Percentiles rank a stretch among this genome's conserved stretches.
Conservation (phyloP, 2,888 invertebrate genomes). For the Meiosimyza platycephala region DNA sequence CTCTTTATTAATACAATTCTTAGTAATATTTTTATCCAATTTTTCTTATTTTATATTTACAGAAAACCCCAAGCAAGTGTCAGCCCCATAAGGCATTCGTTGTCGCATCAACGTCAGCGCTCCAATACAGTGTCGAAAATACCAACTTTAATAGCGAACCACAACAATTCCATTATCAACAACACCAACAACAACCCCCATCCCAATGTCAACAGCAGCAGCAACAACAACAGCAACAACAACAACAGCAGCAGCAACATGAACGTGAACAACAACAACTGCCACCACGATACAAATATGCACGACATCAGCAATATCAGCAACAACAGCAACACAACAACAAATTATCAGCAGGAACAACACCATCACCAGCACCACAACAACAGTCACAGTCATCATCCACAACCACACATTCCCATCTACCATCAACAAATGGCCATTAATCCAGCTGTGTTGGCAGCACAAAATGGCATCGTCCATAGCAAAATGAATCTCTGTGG, state of each 20-base stretch:
- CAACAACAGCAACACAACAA: constrained; percentile 56
- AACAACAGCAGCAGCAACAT: constrained; percentile 44
- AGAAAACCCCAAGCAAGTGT: constrained; percentile 72
- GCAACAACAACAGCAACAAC: constrained; percentile 44
- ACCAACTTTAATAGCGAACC: constrained; percentile 64
- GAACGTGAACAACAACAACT: constrained; percentile 46
- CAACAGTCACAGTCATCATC: constrained; percentile 47
- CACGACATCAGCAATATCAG: constrained; percentile 56
- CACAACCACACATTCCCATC: constrained; percentile 69
- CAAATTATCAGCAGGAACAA: constrained; percentile 43
- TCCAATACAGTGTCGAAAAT: constrained; percentile 67
- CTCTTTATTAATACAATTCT: too few relatives aligned
- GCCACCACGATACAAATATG: constrained; percentile 46
- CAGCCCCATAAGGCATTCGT: constrained; percentile 64
- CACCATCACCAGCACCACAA: constrained; percentile 52
- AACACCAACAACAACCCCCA: constrained; percentile 48
- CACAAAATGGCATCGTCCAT: constrained; percentile 50
- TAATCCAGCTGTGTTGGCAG: constrained; percentile 71
- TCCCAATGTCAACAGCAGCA: constrained; percentile 45
- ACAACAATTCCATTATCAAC: constrained; percentile 55
- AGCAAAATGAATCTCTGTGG: constrained; percentile 68
- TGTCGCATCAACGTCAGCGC: constrained; percentile 61
- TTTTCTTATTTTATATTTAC: constrained; percentile 53
- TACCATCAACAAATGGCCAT: constrained; percentile 74
- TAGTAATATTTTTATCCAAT: too few relatives aligned